These are phyloP conservation scores for Coecobrya sp. DNA, from an alignment of 2,888 invertebrate genomes.

Conservation along the genomic window DNA sequence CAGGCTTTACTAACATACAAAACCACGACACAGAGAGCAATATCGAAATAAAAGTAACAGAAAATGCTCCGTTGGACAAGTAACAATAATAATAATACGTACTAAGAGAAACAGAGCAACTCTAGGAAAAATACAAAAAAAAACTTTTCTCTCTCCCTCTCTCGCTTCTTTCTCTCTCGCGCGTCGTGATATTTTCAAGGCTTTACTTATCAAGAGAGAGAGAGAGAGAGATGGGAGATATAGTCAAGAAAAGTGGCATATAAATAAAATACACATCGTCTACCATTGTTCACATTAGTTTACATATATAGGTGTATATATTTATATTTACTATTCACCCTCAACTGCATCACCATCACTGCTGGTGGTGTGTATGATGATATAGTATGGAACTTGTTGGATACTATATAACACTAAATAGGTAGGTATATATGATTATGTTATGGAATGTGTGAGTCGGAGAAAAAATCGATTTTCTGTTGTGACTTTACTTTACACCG, in stretches of 20 bases:
- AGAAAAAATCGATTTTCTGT: slow-evolving; percentile 65
- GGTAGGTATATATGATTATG: background rate
- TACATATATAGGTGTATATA: background rate
- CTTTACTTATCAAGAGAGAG: slow-evolving; percentile 50
- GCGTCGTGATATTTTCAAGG: slow-evolving; percentile 9
- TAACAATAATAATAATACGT: background rate
- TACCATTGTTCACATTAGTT: background rate
- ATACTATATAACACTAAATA: background rate
- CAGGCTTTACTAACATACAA: slow-evolving; percentile 33
- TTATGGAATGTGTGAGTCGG: slow-evolving; percentile 8
- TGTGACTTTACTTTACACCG: slow-evolving; percentile 21
- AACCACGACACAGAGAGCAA: slow-evolving; percentile 8
- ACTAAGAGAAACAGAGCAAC: background rate
- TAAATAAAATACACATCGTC: background rate
- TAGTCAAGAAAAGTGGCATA: background rate
- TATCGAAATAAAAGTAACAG: slow-evolving; percentile 25
- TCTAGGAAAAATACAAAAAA: slow-evolving; percentile 20
- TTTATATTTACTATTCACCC: background rate
- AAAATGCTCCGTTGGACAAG: background rate
- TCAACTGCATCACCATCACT: background rate
- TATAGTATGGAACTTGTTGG: background rate
- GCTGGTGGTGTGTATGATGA: background rate
- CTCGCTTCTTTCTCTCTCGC: background rate
- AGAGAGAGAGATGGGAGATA: slow-evolving; percentile 11
- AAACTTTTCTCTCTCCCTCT: slow-evolving; percentile 36